Evolutionary conservation across 2,888 invertebrate species (phyloP), one percentile per base, ranked within the genome.

Genomic region (Lycophotia porphyrea): DNA sequence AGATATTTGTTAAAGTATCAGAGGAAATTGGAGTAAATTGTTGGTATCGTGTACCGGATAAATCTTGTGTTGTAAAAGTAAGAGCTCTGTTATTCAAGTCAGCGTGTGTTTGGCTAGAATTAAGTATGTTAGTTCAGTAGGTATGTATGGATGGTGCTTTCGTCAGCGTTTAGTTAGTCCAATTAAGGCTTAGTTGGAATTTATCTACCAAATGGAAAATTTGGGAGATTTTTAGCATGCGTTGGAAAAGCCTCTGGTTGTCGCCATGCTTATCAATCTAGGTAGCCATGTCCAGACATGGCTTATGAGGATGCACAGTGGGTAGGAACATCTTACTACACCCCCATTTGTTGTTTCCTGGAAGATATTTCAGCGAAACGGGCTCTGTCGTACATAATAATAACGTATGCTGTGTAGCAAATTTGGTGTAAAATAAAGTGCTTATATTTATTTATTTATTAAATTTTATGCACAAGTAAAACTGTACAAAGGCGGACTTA

Each of bases 1-100:
- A 80, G 67, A 65, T 69, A 66, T 75, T 68, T 73, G 73, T 80
- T 58, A 42, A 34, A 61, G 61, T 78, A 80, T 83, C n/a, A 67
- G 42, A 52, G 39, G 39, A 47, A 67, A 76, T 67, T 58, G 63
- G 15, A 66, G 61, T 72, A 66, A 44, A 67, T 71, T 67, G 31
- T 58, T 60, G 24, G 39, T 67, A 70, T 71, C 61, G 11, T 58
- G 31, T 47, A 11, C 44, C 47, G 24, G 74, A 61, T 61, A 63
- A 39, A 34, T 64, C 36, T 55, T 39, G 13, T 52, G 15, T 31
- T 61, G n/a, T 44, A 63, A 80, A 52, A 52, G 61, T 24, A 21
- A 47, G 44, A 80, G 52, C 61, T 80, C 21, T 39, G 31, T 66
- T 39, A 39, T 72, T 68, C 55, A 34, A 21, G 3, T 15, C 9